Conservation (phyloP, 1,140 invertebrate species). For the Phocides pigmalion region DNA sequence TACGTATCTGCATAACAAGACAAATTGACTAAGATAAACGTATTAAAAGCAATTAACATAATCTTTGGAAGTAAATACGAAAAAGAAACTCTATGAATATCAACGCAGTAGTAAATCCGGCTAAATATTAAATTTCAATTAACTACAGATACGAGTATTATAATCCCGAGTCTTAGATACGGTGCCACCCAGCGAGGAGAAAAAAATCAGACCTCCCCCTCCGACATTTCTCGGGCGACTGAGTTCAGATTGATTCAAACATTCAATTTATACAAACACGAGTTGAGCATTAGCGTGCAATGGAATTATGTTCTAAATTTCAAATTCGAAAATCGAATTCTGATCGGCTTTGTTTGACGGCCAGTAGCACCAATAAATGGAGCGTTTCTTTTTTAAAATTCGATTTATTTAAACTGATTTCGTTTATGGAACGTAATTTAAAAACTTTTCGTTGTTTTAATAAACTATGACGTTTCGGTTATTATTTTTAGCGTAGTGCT, state of each 20-base stretch:
- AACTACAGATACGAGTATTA: slow-evolving; percentile 34
- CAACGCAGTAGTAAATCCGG: slow-evolving; percentile 21
- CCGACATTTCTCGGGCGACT: slow-evolving; percentile 21
- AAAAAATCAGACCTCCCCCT: slow-evolving; percentile 26
- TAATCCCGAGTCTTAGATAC: slow-evolving; percentile 32
- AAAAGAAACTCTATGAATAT: slow-evolving; percentile 24
- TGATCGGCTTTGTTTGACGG: slow-evolving; percentile 27
- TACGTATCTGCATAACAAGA: slow-evolving; percentile 11
- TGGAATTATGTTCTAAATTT: slow-evolving; percentile 44
- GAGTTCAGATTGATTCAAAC: slow-evolving; percentile 32
- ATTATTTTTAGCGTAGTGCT: too few species aligned
- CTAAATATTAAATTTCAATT: slow-evolving; percentile 37
- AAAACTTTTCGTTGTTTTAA: slow-evolving; percentile 6
- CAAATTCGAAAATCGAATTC: slow-evolving; percentile 47
- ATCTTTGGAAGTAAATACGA: slow-evolving; percentile 26
- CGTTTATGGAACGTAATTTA: neutral
- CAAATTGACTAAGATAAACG: slow-evolving; percentile 27
- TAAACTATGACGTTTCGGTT: too few species aligned
- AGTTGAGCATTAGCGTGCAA: slow-evolving; percentile 41
- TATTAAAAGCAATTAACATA: slow-evolving; percentile 17
- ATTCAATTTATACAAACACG: slow-evolving; percentile 36
- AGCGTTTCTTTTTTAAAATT: neutral
- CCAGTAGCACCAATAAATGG: neutral
- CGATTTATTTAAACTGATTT: neutral
- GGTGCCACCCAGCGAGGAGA: slow-evolving; percentile 18